Evolutionary conservation across 2,113 vertebrate species (phyloP), one percentile per base, ranked within the genome.

Genomic region (Engystomops pustulosus): DNA sequence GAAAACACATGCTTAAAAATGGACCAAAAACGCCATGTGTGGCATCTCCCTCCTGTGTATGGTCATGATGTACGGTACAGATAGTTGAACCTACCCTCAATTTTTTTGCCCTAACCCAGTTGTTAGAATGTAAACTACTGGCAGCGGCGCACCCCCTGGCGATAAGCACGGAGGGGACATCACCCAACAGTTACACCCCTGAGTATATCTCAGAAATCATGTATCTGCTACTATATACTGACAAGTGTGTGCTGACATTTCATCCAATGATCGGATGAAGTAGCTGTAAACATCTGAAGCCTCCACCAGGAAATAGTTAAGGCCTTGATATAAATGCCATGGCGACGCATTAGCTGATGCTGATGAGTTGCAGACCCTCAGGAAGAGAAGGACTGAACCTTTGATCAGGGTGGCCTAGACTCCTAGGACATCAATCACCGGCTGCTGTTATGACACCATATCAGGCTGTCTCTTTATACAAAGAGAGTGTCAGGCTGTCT

Each of bases 301-400:
- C 44, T 69, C 18, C 41, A 23, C 36, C 58, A 77, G 60, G 60
- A 84, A 77, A 18, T 53, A 77, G 82, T 34, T 77, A 69, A 34
- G 30, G n/a, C n/a, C 51, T 84, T 23, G 15, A 60, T 68, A 84
- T 84, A 84, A 84, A 84, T 84, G 72, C 32, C 70, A 84, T 38
- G 30, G 34, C 17, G 68, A 9, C 58, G 41, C 32, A 77, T 53
- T 23, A 65, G 72, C 60, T 83, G 81, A 65, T 49, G 27, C 12
- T 84, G 82, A 84, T 44, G 51, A 6, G 44, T 84, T 84, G 82
- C 82, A 84, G 82, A 44, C 72, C 9, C 32, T 51, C 72, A 77
- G 58, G 82, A 77, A 84, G 60, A 67, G 36, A 84, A 77, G 44
- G 72, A 27, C n/a, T 36, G 36, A 77, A 77, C 58, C 82, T 84